These are phyloP conservation scores for Labeo calbasu DNA, from an alignment of 2,797 vertebrate species.

Conservation along the genomic window DNA sequence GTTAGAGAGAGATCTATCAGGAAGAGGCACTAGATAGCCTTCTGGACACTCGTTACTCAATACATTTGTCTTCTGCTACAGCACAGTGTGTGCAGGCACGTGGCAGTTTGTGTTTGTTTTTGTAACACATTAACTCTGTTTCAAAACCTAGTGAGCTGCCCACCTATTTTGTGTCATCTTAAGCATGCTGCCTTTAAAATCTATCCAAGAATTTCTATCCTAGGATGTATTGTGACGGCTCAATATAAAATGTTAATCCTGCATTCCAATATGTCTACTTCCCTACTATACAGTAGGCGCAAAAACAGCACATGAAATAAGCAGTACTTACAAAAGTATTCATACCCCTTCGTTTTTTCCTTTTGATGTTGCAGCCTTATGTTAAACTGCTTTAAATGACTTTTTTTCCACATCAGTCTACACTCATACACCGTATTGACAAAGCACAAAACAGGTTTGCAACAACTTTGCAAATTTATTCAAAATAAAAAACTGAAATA, in stretches of 20 bases:
- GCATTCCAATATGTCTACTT: background rate
- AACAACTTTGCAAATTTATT: too few relatives aligned
- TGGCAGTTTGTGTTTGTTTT: conserved; percentile 7
- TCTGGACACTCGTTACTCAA: conserved; percentile 44
- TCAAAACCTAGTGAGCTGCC: conserved; percentile 15
- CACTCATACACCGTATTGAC: too few relatives aligned
- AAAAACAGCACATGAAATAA: background rate
- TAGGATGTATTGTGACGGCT: background rate
- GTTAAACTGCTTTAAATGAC: too few relatives aligned
- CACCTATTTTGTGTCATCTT: background rate
- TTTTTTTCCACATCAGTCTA: too few relatives aligned
- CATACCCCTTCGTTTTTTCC: too few relatives aligned
- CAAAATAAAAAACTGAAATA: too few relatives aligned
- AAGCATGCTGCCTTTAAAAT: background rate
- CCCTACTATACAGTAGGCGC: background rate
- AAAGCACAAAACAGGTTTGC: too few relatives aligned
- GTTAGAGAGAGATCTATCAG: conserved; percentile 13
- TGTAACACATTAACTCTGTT: background rate
- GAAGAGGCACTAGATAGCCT: conserved; percentile 19
- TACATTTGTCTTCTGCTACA: conserved; percentile 43
- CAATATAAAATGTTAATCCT: background rate
- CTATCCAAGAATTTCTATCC: background rate
- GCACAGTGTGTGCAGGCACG: background rate
- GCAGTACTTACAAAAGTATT: too few relatives aligned
- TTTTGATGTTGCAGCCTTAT: too few relatives aligned